Evolutionary conservation across 2,797 vertebrate species (phyloP), one percentile per base, ranked within the genome.

Genomic region (Crocodylus rhombifer): DNA sequence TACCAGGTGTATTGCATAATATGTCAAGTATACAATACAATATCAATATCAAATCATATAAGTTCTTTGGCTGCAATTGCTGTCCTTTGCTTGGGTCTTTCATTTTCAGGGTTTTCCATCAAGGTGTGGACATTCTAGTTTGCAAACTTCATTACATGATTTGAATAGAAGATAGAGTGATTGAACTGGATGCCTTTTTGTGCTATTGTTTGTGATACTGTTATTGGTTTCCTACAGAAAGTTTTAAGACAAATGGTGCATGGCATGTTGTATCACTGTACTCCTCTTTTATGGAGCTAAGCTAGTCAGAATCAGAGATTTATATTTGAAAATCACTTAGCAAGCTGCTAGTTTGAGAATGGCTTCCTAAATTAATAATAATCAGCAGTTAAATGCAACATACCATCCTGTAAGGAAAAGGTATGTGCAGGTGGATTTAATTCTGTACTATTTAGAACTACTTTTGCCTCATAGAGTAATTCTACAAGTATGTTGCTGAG

Each of bases 351-450:
- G 11, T 17, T 15, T 87, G 67, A 61, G 12, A n/a, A 21, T 4
- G 36, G 56, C 5, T 61, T 26, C 5, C 7, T 61, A 67, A 73
- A 23, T 4, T 23, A n/a, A 58, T 6, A 85, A 28, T 14, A 65
- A 76, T 67, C 21, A 21, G 14, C 36, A 42, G 23, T 71, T 36
- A 30, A 71, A 36, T 25, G 13, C 0, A 18, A 55, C 79, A 87
- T 56, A 79, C 30, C 20, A 20, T 82, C 36, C 64, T 51, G 71
- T n/a, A 92, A 86, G 81, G 16, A 87, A 57, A n/a, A 9, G 2
- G 2, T n/a, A 9, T 16, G 2, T 88, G n/a, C 11, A 51, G 11
- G 60, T 13, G 71, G 0, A 1, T 2, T 1, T 0, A 0, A 60
- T 3, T 56, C 2, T 18, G 5, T 20, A 1, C 4, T 33, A 5